Percentiles rank a stretch among this genome's conserved stretches.
These are phyloP conservation scores for Penaeus chinensis DNA, from an alignment of 1,140 invertebrate genomes.

Conservation along the genomic window DNA sequence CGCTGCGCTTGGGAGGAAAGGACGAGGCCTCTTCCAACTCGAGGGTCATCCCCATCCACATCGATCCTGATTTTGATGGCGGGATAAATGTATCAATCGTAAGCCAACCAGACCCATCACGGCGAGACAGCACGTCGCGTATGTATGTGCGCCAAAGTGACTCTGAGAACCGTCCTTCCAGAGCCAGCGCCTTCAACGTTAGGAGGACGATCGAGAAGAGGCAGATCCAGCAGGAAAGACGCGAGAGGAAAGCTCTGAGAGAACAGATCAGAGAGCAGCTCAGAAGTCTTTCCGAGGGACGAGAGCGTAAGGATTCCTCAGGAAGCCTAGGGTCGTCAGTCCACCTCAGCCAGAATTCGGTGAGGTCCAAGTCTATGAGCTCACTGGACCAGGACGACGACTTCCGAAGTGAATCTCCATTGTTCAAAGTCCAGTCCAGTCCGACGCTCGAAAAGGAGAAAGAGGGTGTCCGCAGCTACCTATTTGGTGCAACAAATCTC, in stretches of 20 bases:
- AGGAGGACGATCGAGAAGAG: slow-evolving; percentile 62
- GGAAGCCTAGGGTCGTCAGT: slow-evolving; percentile 54
- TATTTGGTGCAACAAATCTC: slow-evolving; percentile 56
- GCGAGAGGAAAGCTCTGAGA: slow-evolving; percentile 53
- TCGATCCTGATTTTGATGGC: slow-evolving; percentile 38
- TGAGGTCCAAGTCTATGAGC: slow-evolving; percentile 63
- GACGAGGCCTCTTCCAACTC: background rate
- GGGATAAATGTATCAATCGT: slow-evolving; percentile 59
- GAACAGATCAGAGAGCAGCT: slow-evolving; percentile 59
- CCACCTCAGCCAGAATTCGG: slow-evolving; percentile 52
- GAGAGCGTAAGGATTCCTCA: slow-evolving; percentile 53
- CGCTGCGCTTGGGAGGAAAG: slow-evolving; percentile 33
- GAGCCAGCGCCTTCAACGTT: slow-evolving; percentile 63
- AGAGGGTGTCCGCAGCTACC: slow-evolving; percentile 57
- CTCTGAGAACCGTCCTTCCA: slow-evolving; percentile 58
- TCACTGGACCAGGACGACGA: slow-evolving; percentile 62
- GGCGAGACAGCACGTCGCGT: slow-evolving; percentile 53
- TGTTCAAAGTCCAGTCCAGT: slow-evolving; percentile 62
- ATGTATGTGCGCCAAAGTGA: slow-evolving; percentile 63
- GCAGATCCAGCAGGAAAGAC: slow-evolving; percentile 61
- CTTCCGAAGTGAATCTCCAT: slow-evolving; percentile 55
- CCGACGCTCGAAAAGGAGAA: slow-evolving; percentile 62
- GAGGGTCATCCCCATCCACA: slow-evolving; percentile 30
- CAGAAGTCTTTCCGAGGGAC: slow-evolving; percentile 54
- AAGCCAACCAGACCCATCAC: slow-evolving; percentile 33